Evolutionary conservation across 2,113 vertebrate genomes (phyloP).

Genomic region (Pardalotus punctatus): DNA sequence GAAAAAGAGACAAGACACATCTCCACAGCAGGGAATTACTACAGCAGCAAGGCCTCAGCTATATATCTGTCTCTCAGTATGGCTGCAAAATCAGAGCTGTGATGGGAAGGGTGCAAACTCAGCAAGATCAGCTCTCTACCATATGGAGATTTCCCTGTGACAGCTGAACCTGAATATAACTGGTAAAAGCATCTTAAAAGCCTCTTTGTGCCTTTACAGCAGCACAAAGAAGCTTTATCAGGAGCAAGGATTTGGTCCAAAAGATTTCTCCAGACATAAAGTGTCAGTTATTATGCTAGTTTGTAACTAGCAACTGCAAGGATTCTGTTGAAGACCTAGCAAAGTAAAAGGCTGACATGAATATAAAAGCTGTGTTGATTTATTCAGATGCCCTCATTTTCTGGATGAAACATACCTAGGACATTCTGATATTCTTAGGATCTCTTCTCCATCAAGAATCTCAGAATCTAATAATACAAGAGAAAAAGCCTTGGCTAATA

Average conservation of each 20-base stretch:
- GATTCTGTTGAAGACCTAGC: slow-evolving; percentile 1
- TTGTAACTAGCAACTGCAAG: neutral
- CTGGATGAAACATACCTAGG: neutral
- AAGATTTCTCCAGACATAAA: neutral
- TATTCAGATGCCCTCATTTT: neutral
- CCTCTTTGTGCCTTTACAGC: neutral
- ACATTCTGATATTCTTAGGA: neutral
- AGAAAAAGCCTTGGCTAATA: neutral
- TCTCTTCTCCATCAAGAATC: neutral
- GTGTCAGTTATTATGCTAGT: neutral
- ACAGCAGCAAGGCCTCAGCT: neutral
- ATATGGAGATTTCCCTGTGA: slow-evolving; percentile 31
- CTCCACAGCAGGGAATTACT: neutral
- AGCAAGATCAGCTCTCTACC: slow-evolving; percentile 8
- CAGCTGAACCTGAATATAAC: slow-evolving; percentile 32
- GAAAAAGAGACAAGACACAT: neutral
- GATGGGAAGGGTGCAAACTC: neutral
- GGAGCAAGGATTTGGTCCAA: slow-evolving; percentile 7
- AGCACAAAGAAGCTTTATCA: neutral
- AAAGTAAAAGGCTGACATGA: neutral
- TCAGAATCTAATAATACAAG: neutral
- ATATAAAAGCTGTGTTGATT: slow-evolving; percentile 4
- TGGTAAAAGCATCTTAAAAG: neutral
- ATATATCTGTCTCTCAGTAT: neutral
- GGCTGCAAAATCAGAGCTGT: slow-evolving; percentile 2